Conservation (phyloP, 2,797 vertebrate species). For the Steatocranus sp. region DNA sequence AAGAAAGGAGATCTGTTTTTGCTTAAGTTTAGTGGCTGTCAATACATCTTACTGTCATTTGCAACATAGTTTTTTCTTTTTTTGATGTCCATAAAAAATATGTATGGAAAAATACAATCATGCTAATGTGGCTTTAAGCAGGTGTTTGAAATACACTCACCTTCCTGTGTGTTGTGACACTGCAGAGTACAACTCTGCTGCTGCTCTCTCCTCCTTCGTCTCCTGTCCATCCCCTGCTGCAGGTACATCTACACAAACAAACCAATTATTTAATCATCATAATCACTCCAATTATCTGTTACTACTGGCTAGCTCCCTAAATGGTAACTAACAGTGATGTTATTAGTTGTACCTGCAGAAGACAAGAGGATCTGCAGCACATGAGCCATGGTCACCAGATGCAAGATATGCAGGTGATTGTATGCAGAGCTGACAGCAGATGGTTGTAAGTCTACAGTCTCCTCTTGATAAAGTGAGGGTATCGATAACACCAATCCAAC, state of each 20-base stretch:
- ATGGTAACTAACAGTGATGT: background rate
- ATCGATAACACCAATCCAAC: constrained; percentile 89
- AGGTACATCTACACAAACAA: constrained; percentile 57
- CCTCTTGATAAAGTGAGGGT: constrained; percentile 93
- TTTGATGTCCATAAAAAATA: background rate
- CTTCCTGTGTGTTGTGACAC: constrained; percentile 68
- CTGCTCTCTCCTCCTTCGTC: constrained; percentile 67
- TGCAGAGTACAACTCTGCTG: constrained; percentile 61
- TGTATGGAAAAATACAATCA: background rate
- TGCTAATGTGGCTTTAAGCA: background rate
- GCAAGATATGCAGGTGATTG: constrained; percentile 92
- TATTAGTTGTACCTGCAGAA: constrained; percentile 49
- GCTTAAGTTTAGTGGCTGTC: background rate
- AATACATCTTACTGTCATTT: background rate
- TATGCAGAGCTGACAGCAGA: constrained; percentile 89
- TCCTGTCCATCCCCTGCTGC: constrained; percentile 59
- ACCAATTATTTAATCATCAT: background rate
- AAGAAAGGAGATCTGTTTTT: background rate
- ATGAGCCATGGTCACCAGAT: constrained; percentile 92
- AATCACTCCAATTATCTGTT: accelerated
- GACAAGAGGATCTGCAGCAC: constrained; percentile 87
- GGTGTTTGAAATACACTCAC: constrained; percentile 31
- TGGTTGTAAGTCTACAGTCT: constrained; percentile 87
- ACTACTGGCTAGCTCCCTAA: background rate
- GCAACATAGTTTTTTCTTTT: background rate